Percentiles rank a stretch among this genome's conserved stretches.
These are phyloP conservation scores for Apotomis capreana DNA, from an alignment of 2,888 invertebrate species.

Conservation along the genomic window DNA sequence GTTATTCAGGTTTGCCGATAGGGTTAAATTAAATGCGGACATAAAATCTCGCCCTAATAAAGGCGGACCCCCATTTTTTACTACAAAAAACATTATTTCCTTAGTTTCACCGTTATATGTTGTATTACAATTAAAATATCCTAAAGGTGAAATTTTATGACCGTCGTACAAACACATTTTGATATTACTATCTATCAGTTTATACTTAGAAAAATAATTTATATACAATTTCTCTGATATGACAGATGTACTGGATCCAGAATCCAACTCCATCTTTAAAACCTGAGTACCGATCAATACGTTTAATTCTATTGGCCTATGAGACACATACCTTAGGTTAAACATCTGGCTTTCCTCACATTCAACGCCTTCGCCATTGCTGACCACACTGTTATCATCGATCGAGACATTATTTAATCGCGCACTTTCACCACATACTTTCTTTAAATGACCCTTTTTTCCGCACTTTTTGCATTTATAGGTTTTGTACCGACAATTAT, in stretches of 20 bases:
- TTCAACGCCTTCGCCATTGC: neutral
- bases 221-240: neutral
- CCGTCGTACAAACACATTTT: conserved; percentile 10
- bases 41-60: conserved; percentile 45
- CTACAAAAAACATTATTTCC: conserved; percentile 36
- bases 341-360: conserved; percentile 3
- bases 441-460: neutral
- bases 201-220: neutral
- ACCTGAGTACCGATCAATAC: neutral
- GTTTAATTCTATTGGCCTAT: neutral
- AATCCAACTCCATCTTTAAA: conserved; percentile 4
- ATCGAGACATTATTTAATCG: too few relatives aligned
- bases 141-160: conserved; percentile 2
- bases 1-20: conserved; percentile 29
- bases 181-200: neutral
- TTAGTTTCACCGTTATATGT: neutral
- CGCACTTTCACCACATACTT: neutral
- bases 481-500: neutral
- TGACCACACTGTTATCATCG: too few relatives aligned
- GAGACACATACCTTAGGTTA: neutral
- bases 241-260: neutral
- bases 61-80: conserved; percentile 46
- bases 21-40: conserved; percentile 40
- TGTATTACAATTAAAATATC: neutral
- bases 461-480: neutral